phyloP scores from a whole-genome alignment of 2,113 vertebrate species.

The Steatornis caripensis region DNA sequence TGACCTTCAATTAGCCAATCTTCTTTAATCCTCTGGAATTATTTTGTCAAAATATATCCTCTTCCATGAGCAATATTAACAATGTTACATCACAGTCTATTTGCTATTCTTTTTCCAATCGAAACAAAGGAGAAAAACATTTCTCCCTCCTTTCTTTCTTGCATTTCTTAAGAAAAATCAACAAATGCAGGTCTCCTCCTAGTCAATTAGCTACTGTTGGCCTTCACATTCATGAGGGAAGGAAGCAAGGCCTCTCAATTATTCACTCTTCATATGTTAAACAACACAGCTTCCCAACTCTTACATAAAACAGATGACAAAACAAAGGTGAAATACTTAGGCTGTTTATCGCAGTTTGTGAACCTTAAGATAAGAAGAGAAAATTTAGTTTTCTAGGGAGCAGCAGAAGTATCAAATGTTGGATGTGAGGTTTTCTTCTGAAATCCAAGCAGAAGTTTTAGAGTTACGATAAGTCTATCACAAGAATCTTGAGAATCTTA shows the following conservation, averaged over 20 bases:
- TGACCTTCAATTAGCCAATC: neutral
- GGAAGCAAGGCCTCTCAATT: neutral
- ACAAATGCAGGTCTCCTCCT: neutral
- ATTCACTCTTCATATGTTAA: neutral
- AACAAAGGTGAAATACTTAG: neutral
- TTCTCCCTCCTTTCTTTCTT: neutral
- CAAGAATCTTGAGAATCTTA: neutral
- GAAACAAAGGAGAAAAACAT: neutral
- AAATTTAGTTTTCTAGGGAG: neutral
- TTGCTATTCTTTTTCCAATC: neutral
- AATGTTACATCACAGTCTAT: neutral
- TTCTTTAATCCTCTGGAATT: neutral
- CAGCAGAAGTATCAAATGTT: neutral
- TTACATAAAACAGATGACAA: neutral
- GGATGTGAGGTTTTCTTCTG: neutral
- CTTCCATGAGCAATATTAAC: neutral
- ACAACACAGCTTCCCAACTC: neutral
- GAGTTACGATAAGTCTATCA: neutral
- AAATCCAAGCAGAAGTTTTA: neutral
- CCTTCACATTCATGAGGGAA: neutral
- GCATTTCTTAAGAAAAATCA: neutral
- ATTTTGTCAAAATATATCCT: neutral
- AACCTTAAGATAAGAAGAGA: neutral
- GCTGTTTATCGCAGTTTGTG: neutral
- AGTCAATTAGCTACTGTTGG: neutral